Conservation (phyloP, 2,888 invertebrate species). For the Chloromyia formosa region DNA sequence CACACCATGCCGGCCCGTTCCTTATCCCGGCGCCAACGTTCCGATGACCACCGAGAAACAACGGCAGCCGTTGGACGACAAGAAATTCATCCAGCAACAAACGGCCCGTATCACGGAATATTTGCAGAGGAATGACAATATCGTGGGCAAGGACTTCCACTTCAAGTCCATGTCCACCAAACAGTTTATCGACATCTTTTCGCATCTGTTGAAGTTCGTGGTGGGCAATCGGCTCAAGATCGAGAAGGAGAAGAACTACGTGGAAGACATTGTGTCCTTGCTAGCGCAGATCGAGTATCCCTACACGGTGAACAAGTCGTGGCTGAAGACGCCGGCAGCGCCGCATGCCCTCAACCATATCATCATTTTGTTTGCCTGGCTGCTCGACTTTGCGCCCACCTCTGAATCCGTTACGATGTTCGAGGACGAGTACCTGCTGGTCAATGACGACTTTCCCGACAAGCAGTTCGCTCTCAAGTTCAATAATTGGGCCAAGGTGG, state of each 20-base stretch:
- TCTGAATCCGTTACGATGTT: conserved; percentile 45
- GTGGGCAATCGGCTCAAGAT: conserved; percentile 58
- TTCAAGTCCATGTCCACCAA: conserved; percentile 61
- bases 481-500: conserved; percentile 54
- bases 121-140: conserved; percentile 51
- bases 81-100: conserved; percentile 59
- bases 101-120: conserved; percentile 57
- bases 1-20: conserved; percentile 50
- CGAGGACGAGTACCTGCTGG: conserved; percentile 42
- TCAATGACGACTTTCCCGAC: conserved; percentile 53
- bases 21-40: conserved; percentile 25
- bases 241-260: conserved; percentile 55
- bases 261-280: conserved; percentile 59
- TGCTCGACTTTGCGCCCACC: conserved; percentile 57
- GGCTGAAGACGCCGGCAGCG: conserved; percentile 61
- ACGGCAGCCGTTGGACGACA: conserved; percentile 57
- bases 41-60: conserved; percentile 57
- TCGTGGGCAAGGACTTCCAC: conserved; percentile 54
- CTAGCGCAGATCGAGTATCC: conserved; percentile 60
- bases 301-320: conserved; percentile 60
- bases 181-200: conserved; percentile 59
- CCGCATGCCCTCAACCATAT: conserved; percentile 61
- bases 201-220: conserved; percentile 57
- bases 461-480: conserved; percentile 53
- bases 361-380: conserved; percentile 58